phyloP scores from a whole-genome alignment of 2,797 vertebrate genomes.

The Rachycentron canadum region DNA sequence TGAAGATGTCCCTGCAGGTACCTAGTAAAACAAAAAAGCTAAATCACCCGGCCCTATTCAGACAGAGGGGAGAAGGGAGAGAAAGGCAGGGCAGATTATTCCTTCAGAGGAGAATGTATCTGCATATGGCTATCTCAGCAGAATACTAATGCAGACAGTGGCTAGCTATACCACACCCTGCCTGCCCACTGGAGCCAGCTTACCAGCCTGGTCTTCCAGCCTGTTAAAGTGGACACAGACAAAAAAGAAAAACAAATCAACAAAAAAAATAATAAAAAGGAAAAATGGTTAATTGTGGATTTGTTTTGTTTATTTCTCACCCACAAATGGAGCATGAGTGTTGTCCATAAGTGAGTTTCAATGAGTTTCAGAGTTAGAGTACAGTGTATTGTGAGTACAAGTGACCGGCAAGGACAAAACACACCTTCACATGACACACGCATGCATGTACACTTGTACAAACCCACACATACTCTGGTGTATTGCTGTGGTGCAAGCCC shows the following conservation, averaged over 20 bases:
- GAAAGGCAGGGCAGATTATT: slow-evolving; percentile 87
- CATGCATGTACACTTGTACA: slow-evolving; percentile 24
- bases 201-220: slow-evolving; percentile 41
- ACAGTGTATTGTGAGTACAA: slow-evolving; percentile 36
- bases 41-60: slow-evolving; percentile 89
- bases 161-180: slow-evolving; percentile 72
- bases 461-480: slow-evolving; percentile 34
- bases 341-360: slow-evolving; percentile 18
- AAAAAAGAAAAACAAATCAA: slow-evolving; percentile 1
- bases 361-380: slow-evolving; percentile 13
- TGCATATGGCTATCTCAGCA: slow-evolving; percentile 86
- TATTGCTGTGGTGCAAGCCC: slow-evolving; percentile 63
- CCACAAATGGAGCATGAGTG: background rate
- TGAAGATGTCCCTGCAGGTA: slow-evolving; percentile 61
- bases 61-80: slow-evolving; percentile 61
- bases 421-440: slow-evolving; percentile 35
- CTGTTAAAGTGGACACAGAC: slow-evolving; percentile 41
- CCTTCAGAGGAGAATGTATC: slow-evolving; percentile 89
- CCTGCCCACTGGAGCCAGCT: slow-evolving; percentile 58
- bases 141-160: slow-evolving; percentile 89
- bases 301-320: background rate
- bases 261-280: background rate
- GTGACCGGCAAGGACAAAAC: slow-evolving; percentile 65
- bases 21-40: slow-evolving; percentile 86
- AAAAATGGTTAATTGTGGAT: slow-evolving; percentile 22